A percentile compares a stretch with the other conserved stretches of the same genome.
Evolutionary conservation across 1,140 invertebrate genomes (phyloP).

Genomic region (Dufourea novaeangliae): DNA sequence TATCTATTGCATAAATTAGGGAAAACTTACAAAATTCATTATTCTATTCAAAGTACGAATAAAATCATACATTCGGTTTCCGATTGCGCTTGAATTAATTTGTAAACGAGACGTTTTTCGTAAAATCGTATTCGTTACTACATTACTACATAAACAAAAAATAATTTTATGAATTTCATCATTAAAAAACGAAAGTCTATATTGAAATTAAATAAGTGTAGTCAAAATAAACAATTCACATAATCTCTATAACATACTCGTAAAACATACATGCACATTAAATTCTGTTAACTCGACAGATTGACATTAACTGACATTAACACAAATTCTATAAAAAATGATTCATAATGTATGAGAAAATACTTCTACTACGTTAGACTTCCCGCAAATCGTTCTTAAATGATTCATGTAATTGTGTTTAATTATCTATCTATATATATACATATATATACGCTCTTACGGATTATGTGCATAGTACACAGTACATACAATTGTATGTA

Average conservation of each 20-base stretch:
- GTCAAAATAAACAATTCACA: neutral
- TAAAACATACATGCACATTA: neutral
- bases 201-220: neutral
- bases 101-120: neutral
- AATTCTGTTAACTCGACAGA: neutral
- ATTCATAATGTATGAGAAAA: neutral
- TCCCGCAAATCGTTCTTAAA: neutral
- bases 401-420: neutral
- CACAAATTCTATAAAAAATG: neutral
- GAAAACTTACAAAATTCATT: too few relatives aligned
- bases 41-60: too few relatives aligned
- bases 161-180: neutral
- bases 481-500: neutral
- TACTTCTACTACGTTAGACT: neutral
- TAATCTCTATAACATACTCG: too few relatives aligned
- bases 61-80: neutral
- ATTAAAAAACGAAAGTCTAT: neutral
- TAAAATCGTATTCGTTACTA: neutral
- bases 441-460: neutral
- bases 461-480: neutral
- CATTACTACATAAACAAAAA: neutral
- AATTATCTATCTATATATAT: constrained; percentile 9
- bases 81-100: neutral
- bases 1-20: too few relatives aligned
- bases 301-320: neutral